Evolutionary conservation across 2,797 vertebrate genomes (phyloP), one percentile per base, ranked within the genome.

Genomic region (Siniperca obscura): DNA sequence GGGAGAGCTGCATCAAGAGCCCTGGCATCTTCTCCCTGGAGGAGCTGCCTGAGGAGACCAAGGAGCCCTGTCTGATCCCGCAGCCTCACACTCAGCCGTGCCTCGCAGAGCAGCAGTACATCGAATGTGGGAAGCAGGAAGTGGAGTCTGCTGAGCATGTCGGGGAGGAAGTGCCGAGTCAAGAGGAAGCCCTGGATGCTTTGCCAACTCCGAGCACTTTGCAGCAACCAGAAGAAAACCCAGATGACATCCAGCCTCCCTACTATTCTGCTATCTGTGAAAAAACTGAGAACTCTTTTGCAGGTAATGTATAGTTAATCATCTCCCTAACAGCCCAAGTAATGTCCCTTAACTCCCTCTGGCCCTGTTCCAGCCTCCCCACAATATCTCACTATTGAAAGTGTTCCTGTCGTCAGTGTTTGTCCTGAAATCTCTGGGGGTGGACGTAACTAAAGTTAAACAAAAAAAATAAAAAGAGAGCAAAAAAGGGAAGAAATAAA

Each of bases 271-370:
- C 95, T 86, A 90, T 95, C 89, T 95, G 94, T 87, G 95, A 96
- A 95, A 96, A 96, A 87, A 94, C 94, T 93, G 95, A 96, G 89
- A 95, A 92, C 90, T 89, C 95, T 93, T 90, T 95, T 82, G 79
- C 96, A 97, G 96, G 96, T 97, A 97, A 97, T 7, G 96, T 96
- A 93, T 94, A 94, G 91, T 87, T 88, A 67, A 77, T 80, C 73
- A 66, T 84, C 86, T 83, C 66, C 72, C 70, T 80, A 78, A 84
- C 66, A 69, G 52, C 70, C 78, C 46, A 48, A 77, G 56, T 81
- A 83, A 85, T 60, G 30, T 52, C 76, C 79, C 74, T 21, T 60
- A 69, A 73, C 68, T 55, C 74, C 78, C 61, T 55, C 11, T 50
- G 59, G 71, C 71, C 83, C 68, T 22, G 27, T 67, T 71, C 57